Evolutionary conservation across 2,113 vertebrate genomes (phyloP).

Genomic region (Tamias sibiricus): DNA sequence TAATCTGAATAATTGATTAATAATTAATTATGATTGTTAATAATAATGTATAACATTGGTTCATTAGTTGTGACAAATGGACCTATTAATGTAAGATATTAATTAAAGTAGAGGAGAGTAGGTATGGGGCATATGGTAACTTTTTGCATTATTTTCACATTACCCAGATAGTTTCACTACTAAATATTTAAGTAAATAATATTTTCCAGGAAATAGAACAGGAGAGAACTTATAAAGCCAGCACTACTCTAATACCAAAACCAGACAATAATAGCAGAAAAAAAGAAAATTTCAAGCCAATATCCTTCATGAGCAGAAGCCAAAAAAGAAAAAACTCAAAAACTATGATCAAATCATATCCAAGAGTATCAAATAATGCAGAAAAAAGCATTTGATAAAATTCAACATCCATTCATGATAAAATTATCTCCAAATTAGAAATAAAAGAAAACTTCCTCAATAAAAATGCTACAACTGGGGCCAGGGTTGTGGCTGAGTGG

Average conservation of each 20-base stretch:
- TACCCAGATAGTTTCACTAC: not conserved
- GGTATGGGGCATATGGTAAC: not conserved
- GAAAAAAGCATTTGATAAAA: slow-evolving; percentile 23
- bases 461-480: not conserved
- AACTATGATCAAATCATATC: not conserved
- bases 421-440: not conserved
- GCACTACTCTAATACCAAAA: not conserved
- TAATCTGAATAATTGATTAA: not conserved
- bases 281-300: not conserved
- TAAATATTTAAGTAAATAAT: not conserved
- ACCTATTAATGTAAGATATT: not conserved
- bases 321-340: not conserved
- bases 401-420: not conserved
- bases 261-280: not conserved
- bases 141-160: not conserved
- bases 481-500: too few relatives aligned
- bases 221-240: not conserved
- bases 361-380: not conserved
- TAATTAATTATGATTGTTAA: not conserved
- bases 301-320: not conserved
- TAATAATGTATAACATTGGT: not conserved
- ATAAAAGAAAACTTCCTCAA: not conserved
- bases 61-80: not conserved
- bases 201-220: not conserved
- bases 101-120: not conserved